phyloP scores from a whole-genome alignment of 2,797 vertebrate genomes.

The Dryobates pubescens region DNA sequence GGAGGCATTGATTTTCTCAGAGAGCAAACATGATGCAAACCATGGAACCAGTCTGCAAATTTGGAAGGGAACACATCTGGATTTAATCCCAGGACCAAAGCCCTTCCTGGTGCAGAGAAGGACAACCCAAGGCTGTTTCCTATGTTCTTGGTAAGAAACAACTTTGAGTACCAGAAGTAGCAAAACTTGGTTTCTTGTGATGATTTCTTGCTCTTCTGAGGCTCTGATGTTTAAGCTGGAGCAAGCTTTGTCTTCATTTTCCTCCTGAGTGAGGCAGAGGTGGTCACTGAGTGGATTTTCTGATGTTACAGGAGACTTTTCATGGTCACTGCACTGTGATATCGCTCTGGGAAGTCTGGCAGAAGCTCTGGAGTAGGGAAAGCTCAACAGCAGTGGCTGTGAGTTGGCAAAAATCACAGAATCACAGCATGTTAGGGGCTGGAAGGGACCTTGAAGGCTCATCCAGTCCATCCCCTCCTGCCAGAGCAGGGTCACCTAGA shows the following conservation, averaged over 20 bases:
- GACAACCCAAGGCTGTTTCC: not conserved
- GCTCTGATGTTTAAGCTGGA: not conserved
- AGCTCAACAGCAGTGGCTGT: accelerated
- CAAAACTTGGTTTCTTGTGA: not conserved
- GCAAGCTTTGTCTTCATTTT: not conserved
- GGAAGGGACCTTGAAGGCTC: no score
- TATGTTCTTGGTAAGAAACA: not conserved
- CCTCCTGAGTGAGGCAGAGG: not conserved
- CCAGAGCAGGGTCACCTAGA: no score
- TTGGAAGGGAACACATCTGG: not conserved
- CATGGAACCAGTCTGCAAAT: not conserved
- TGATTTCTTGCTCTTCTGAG: not conserved
- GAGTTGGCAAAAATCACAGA: not conserved
- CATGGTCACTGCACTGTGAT: accelerated
- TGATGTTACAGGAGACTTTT: not conserved
- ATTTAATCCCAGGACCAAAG: not conserved
- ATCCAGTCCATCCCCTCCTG: no score
- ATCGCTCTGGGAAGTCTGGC: not conserved
- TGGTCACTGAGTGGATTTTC: not conserved
- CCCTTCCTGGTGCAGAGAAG: not conserved
- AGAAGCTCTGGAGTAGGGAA: not conserved
- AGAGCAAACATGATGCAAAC: not conserved
- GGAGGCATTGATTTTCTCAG: not conserved
- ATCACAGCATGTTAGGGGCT: no score
- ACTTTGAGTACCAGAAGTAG: not conserved